These are phyloP conservation scores for Chalcosyrphus nemorum DNA, from an alignment of 2,888 invertebrate genomes.

Conservation along the genomic window DNA sequence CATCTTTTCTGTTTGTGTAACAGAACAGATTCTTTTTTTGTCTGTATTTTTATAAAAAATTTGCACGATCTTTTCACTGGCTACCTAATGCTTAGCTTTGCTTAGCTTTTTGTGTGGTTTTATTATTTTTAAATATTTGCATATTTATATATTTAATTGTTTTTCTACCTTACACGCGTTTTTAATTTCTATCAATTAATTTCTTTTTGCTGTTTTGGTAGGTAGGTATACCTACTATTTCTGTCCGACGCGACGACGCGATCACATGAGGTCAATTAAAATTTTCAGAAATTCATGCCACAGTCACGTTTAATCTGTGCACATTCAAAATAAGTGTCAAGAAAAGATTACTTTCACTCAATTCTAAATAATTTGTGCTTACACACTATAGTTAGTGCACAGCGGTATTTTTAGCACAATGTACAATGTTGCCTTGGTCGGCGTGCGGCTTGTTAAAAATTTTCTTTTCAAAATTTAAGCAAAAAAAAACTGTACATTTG, in stretches of 20 bases:
- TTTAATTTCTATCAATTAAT: constrained; percentile 15
- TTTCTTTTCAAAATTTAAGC: not conserved
- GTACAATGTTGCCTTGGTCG: not conserved
- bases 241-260: not conserved
- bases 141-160: constrained; percentile 40
- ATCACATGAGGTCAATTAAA: not conserved
- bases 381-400: not conserved
- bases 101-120: not conserved
- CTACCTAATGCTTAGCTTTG: too few species aligned
- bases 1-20: not conserved
- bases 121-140: constrained; percentile 34
- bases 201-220: not conserved
- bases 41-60: not conserved
- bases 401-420: constrained; percentile 6
- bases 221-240: too few species aligned
- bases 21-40: constrained; percentile 3
- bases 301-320: constrained; percentile 8
- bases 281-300: not conserved
- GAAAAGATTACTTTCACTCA: constrained; percentile 9
- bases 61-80: not conserved
- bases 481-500: not conserved
- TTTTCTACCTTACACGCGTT: constrained; percentile 18
- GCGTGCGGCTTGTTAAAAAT: not conserved
- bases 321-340: constrained; percentile 13
- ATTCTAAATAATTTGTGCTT: constrained; percentile 21